Evolutionary conservation across 92 coral and sea anemone genomes (phyloP), one percentile per base, ranked within the genome.

Genomic region (Blastomussa wellsi): DNA sequence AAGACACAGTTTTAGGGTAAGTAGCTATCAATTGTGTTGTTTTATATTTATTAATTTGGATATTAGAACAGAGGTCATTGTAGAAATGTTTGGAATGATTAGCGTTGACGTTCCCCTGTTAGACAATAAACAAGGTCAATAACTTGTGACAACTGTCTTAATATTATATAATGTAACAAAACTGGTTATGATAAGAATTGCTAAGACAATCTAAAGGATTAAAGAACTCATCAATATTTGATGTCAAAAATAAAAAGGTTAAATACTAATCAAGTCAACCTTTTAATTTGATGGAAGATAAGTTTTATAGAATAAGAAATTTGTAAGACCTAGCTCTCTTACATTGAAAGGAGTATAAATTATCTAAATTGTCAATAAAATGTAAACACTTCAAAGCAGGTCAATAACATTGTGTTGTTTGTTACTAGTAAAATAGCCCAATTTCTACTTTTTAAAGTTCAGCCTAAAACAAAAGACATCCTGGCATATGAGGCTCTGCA

Each of bases 1-100:
- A 75, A 77, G 97, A 74, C 95, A 92, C 77, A 94, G 97, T 73
- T 88, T 92, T 37, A 84, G 97, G 87, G 97, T 94, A 82, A 92
- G 97, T 87, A 41, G 39, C 10, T 62, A 32, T 19, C 39, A 36
- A 14, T 42, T 44, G 1, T 26, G 24, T 17, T 44, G 44, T 74
- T 16, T 55, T 55, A 17, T 20, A 3, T n/a, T 57, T 20, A 57
- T 1, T 20, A 22, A 57, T 57, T 57, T 57, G 7, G 24, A 57
- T 57, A 57, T 57, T 57, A 8, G 29, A 57, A 57, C 26, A 57
- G n/a, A 5, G 7, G 29, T 24, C 49, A 44, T 4, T 44, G 44
- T 13, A 44, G 0, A 44, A 44, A 44, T 3, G 49, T 44, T 39
- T 7, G 7, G 44, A 3, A 44, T 44, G 5, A 44, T 6, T n/a